phyloP scores from a whole-genome alignment of 1,140 invertebrate species.

The Triops longicaudatus region DNA sequence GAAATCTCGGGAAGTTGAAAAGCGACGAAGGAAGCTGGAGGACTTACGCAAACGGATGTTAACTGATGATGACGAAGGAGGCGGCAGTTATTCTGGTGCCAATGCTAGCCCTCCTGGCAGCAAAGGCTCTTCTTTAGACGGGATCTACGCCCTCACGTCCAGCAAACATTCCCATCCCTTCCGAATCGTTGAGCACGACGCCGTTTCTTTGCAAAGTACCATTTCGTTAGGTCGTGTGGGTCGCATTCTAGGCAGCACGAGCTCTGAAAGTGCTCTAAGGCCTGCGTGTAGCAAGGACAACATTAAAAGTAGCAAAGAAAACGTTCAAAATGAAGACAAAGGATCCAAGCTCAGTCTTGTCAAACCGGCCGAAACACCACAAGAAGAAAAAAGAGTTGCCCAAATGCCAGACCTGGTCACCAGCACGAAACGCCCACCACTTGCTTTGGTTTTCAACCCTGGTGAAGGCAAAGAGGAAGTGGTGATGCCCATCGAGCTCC shows the following conservation, averaged over 20 bases:
- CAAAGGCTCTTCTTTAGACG: constrained; percentile 61
- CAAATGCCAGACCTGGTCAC: constrained; percentile 2
- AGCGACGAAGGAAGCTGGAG: constrained; percentile 59
- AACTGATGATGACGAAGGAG: constrained; percentile 65
- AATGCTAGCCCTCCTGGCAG: constrained; percentile 64
- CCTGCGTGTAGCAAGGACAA: constrained; percentile 23
- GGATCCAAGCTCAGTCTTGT: constrained; percentile 18
- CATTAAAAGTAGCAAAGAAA: constrained; percentile 21
- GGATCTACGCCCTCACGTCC: constrained; percentile 42
- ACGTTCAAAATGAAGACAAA: not conserved
- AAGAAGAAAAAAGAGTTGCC: constrained; percentile 28
- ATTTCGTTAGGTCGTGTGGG: constrained; percentile 72
- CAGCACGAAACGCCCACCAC: constrained; percentile 7
- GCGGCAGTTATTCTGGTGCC: constrained; percentile 43
- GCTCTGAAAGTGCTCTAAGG: constrained; percentile 31
- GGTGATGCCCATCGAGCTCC: constrained; percentile 79
- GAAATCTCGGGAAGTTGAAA: constrained; percentile 38
- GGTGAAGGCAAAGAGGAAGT: constrained; percentile 59
- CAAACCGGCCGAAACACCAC: not conserved
- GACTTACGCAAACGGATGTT: constrained; percentile 74
- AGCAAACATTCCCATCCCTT: constrained; percentile 61
- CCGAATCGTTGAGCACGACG: constrained; percentile 74
- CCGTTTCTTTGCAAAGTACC: constrained; percentile 74
- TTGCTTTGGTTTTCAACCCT: not conserved
- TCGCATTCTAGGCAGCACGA: constrained; percentile 54